Base-by-base conservation (phyloP, 1,140 invertebrate genomes). In the Archivesica marissinica region DNA sequence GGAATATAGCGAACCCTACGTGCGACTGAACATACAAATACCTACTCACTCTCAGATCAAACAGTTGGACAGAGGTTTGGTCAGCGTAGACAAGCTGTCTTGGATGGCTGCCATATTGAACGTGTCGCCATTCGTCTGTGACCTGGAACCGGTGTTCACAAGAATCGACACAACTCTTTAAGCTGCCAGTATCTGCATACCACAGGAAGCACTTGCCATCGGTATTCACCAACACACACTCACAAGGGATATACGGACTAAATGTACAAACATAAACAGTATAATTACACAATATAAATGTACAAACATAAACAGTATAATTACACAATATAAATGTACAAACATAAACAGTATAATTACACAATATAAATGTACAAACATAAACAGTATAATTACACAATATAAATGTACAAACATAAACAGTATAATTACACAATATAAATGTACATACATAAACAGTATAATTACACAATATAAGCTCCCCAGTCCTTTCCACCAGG, bases 41-140 rank as follows among this genome's bases (percentile, higher is more conserved):
- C n/a, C n/a, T 4, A 80, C 79, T 59, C 86, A 91, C 90, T 80
- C 90, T 87, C 0, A 87, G 68, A 61, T 91, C 90, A 86, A 86
- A 83, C 23, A 90, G 25, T 70, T 90, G 80, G 20, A 91, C 86
- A 13, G 61, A 66, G 47, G 89, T 86, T 56, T 64, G 77, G 50
- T 91, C 90, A 61, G 89, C 74, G 35, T 80, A 39, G 0, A 90
- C 33, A 23, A 89, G 17, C 13, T 89, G 86, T 74, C 89, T 77
- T 38, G 90, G 90, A 74, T 88, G 87, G 15, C 86, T 79, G 15
- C 88, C 89, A 88, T 85, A 91, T 15, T 89, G 64, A 41, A 79
- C 68, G 35, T 87, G 87, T 47, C 87, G 47, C 90, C 90, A 91
- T 7, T 78, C 44, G n/a, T 88, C 86, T 23, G 25, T 38, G 54